phyloP scores from a whole-genome alignment of 2,888 invertebrate genomes.

The Megamerina dolium region DNA sequence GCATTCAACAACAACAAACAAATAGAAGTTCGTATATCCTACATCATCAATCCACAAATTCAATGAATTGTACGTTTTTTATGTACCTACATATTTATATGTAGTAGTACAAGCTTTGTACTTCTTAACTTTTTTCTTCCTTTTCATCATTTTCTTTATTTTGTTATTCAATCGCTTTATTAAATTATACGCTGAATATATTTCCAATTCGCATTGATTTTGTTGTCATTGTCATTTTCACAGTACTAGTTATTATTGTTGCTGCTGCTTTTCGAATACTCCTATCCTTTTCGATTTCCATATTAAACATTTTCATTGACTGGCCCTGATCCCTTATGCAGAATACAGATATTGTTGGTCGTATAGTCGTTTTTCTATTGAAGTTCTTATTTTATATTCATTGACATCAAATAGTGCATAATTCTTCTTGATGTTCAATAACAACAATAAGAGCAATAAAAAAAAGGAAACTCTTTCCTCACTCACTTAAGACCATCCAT shows the following conservation, averaged over 20 bases:
- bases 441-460: too few relatives aligned
- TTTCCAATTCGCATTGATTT: slow-evolving; percentile 38
- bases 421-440: slow-evolving; percentile 34
- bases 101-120: too few relatives aligned
- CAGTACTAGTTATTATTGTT: slow-evolving; percentile 22
- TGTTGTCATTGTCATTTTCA: slow-evolving; percentile 11
- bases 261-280: slow-evolving; percentile 21
- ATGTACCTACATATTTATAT: too few relatives aligned
- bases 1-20: too few relatives aligned
- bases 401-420: slow-evolving; percentile 27
- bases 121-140: too few relatives aligned
- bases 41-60: too few relatives aligned
- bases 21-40: too few relatives aligned
- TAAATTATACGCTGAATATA: slow-evolving; percentile 44
- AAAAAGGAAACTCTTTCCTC: too few relatives aligned
- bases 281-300: slow-evolving; percentile 1
- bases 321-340: too few relatives aligned
- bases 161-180: slow-evolving; percentile 30
- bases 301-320: slow-evolving; percentile 1
- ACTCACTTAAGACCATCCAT: too few relatives aligned
- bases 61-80: too few relatives aligned
- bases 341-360: too few relatives aligned
- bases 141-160: background rate
- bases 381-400: slow-evolving; percentile 11
- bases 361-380: background rate